These are phyloP conservation scores for Fabriciana adippe DNA, from an alignment of 2,888 invertebrate species.

Conservation along the genomic window DNA sequence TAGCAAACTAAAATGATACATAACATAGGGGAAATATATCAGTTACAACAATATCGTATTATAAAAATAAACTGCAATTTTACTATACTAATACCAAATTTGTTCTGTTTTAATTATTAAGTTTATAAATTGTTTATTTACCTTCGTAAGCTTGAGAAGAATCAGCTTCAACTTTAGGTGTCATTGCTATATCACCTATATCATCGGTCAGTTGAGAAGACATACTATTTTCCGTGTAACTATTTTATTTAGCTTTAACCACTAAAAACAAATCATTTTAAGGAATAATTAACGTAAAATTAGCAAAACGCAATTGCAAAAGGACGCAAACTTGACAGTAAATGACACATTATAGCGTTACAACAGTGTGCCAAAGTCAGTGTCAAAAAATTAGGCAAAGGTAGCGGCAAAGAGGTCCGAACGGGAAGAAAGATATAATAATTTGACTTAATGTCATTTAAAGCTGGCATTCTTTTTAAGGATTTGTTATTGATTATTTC, in stretches of 20 bases:
- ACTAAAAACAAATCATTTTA: conserved; percentile 12
- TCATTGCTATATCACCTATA: conserved; percentile 64
- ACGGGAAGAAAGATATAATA: no score
- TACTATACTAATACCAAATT: not conserved
- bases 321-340: conserved; percentile 15
- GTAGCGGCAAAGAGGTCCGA: no score
- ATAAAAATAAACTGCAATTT: not conserved
- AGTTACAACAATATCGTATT: not conserved
- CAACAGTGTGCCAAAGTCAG: not conserved
- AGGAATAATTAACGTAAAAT: not conserved
- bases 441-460: no score
- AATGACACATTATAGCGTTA: conserved; percentile 1
- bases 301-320: conserved; percentile 6
- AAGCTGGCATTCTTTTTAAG: no score
- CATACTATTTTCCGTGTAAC: conserved; percentile 32
- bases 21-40: not conserved
- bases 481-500: no score
- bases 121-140: conserved; percentile 57
- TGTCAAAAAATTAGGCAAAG: not conserved
- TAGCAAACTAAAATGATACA: not conserved
- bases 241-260: conserved; percentile 3
- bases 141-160: conserved; percentile 74
- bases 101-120: not conserved
- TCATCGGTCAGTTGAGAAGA: conserved; percentile 63
- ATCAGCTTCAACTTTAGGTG: conserved; percentile 63